These are phyloP conservation scores for Henricia sp. DNA, from an alignment of 53 echinoderm and acorn worm species.

Conservation along the genomic window DNA sequence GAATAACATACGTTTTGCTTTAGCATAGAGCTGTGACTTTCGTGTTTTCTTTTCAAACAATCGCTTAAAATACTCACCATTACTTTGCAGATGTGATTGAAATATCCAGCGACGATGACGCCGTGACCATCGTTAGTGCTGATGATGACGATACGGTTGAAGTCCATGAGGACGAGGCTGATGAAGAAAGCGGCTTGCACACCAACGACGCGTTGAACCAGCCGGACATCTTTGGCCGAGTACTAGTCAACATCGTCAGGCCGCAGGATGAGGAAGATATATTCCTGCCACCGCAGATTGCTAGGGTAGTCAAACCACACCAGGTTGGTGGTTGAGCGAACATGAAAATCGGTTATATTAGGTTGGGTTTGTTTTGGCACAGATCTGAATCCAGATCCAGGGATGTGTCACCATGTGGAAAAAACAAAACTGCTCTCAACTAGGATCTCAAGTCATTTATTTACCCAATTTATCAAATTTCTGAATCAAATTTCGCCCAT, in stretches of 20 bases:
- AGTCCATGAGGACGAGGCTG: constrained; percentile 52
- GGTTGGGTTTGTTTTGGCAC: not conserved
- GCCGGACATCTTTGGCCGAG: constrained; percentile 80
- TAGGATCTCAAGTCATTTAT: no score
- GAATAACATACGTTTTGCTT: no score
- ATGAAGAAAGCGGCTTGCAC: constrained; percentile 82
- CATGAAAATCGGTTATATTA: not conserved
- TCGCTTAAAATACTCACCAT: not conserved
- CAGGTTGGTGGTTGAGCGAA: constrained; percentile 65
- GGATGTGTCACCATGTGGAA: no score
- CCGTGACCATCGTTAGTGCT: no score
- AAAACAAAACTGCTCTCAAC: no score
- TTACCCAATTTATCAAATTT: no score
- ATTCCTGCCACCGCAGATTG: constrained; percentile 74
- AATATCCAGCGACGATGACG: constrained; percentile 89
- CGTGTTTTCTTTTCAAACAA: not conserved
- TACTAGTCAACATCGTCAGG: constrained; percentile 86
- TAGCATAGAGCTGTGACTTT: not conserved
- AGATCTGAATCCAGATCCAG: not conserved
- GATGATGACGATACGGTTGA: constrained; percentile 59
- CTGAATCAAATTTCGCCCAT: no score
- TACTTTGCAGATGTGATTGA: constrained; percentile 68
- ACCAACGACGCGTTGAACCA: constrained; percentile 82
- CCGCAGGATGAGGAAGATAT: constrained; percentile 90
- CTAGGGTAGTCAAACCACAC: constrained; percentile 77